Evolutionary conservation across 2,797 vertebrate genomes (phyloP).

Genomic region (Lithobates sylvaticus): DNA sequence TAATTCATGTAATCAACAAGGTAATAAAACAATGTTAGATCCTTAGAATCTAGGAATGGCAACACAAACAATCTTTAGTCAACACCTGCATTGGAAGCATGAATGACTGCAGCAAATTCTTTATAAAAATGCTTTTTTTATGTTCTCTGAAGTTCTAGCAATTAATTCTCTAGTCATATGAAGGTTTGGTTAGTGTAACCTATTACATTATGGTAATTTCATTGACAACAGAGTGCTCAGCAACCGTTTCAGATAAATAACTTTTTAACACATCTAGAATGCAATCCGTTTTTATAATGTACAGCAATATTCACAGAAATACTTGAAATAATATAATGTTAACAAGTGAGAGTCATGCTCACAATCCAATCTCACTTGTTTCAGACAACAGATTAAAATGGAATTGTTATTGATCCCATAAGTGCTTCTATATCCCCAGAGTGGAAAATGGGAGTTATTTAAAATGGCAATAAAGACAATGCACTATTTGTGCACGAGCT

Average conservation of each 20-base stretch:
- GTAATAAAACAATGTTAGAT: conserved; percentile 8
- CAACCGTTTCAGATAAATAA: conserved; percentile 40
- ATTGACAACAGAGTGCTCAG: conserved; percentile 26
- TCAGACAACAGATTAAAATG: not conserved
- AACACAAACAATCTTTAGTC: not conserved
- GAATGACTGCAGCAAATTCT: conserved; percentile 41
- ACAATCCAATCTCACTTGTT: not conserved
- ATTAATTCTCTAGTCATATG: conserved; percentile 44
- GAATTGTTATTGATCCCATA: not conserved
- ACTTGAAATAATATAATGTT: conserved; percentile 29
- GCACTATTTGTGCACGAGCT: not conserved
- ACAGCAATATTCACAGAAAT: conserved; percentile 8
- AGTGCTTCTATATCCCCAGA: not conserved
- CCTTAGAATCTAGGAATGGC: not conserved
- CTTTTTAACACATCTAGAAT: conserved; percentile 30
- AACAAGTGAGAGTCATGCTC: conserved; percentile 16
- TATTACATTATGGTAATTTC: conserved; percentile 51
- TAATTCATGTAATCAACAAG: conserved; percentile 4
- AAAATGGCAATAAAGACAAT: not conserved
- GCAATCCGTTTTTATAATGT: conserved; percentile 30
- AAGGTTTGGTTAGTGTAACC: conserved; percentile 40
- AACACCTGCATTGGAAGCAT: conserved; percentile 23
- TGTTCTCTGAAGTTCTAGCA: conserved; percentile 42
- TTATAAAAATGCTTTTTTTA: conserved; percentile 42
- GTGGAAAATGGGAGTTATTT: not conserved